Percentiles rank a stretch among this genome's conserved stretches.
These are phyloP conservation scores for Neopipo cinnamomea DNA, from an alignment of 2,113 vertebrate species.

Conservation along the genomic window DNA sequence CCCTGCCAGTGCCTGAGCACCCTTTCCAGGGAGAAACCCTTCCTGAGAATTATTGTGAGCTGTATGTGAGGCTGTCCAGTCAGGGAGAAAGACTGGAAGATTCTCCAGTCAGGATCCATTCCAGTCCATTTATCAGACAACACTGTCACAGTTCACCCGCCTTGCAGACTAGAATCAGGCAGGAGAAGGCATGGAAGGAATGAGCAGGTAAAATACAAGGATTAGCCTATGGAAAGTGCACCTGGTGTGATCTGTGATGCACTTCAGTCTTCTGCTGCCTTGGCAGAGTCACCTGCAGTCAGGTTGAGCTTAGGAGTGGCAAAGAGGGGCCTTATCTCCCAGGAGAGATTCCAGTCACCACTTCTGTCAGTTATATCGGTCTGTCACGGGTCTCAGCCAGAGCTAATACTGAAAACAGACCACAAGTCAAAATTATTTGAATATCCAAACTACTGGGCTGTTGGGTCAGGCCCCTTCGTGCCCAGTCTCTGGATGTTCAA, in stretches of 20 bases:
- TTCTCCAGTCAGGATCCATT: not conserved
- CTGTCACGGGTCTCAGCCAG: not conserved
- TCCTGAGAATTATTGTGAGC: not conserved
- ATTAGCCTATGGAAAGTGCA: not conserved
- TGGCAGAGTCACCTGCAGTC: not conserved
- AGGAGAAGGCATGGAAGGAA: not conserved
- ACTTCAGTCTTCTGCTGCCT: not conserved
- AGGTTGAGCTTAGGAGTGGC: not conserved
- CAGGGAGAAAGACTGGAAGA: not conserved
- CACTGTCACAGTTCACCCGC: not conserved
- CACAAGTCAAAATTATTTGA: not conserved
- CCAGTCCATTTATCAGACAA: not conserved
- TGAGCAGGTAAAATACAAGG: not conserved
- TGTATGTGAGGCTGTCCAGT: not conserved
- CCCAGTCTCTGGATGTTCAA: not conserved
- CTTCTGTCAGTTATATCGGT: not conserved
- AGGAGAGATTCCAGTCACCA: not conserved
- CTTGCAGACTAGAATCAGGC: not conserved
- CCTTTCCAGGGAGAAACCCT: not conserved
- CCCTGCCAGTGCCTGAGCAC: rapidly evolving
- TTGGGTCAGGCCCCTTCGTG: not conserved
- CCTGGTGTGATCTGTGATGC: not conserved
- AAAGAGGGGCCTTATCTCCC: not conserved
- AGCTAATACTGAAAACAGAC: not conserved
- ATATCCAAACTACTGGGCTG: not conserved